Conservation (phyloP, 1,140 invertebrate species). For the Drosophila subobscura region DNA sequence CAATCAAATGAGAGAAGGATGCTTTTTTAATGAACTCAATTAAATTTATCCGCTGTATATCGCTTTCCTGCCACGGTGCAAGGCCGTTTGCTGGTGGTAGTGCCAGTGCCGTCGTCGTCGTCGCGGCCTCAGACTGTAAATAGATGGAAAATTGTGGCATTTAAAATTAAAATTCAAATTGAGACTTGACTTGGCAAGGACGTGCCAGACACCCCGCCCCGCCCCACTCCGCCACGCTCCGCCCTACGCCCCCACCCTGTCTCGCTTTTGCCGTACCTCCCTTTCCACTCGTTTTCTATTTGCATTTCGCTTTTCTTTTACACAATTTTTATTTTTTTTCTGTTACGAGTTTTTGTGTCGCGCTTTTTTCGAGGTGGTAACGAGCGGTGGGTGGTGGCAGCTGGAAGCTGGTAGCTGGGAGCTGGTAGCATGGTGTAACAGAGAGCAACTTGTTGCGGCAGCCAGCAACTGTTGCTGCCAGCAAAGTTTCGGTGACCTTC, state of each 20-base stretch:
- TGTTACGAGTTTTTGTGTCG: conserved; percentile 47
- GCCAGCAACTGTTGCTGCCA: conserved; percentile 63
- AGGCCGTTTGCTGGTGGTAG: not conserved
- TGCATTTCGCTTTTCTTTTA: conserved; percentile 78
- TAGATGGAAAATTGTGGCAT: conserved; percentile 80
- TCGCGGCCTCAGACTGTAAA: conserved; percentile 38
- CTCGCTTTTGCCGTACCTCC: not conserved
- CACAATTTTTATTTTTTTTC: conserved; percentile 62
- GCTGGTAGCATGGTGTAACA: conserved; percentile 32
- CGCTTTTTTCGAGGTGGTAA: conserved; percentile 13
- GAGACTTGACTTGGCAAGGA: conserved; percentile 78
- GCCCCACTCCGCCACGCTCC: not conserved
- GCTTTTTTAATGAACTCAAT: too few species aligned
- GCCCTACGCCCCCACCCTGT: not conserved
- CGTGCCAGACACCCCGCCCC: conserved; percentile 54
- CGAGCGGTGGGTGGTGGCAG: not conserved
- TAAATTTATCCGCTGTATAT: not conserved
- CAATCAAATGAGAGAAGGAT: too few species aligned
- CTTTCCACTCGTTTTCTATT: conserved; percentile 62
- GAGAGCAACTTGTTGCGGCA: conserved; percentile 52
- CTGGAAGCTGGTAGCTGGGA: too few species aligned
- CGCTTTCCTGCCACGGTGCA: conserved; percentile 27
- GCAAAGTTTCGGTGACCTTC: conserved; percentile 69
- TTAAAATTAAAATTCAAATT: conserved; percentile 82
- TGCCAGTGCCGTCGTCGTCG: not conserved